Evolutionary conservation across 2,113 vertebrate species (phyloP), one percentile per base, ranked within the genome.

Genomic region (Peromyscus leucopus): DNA sequence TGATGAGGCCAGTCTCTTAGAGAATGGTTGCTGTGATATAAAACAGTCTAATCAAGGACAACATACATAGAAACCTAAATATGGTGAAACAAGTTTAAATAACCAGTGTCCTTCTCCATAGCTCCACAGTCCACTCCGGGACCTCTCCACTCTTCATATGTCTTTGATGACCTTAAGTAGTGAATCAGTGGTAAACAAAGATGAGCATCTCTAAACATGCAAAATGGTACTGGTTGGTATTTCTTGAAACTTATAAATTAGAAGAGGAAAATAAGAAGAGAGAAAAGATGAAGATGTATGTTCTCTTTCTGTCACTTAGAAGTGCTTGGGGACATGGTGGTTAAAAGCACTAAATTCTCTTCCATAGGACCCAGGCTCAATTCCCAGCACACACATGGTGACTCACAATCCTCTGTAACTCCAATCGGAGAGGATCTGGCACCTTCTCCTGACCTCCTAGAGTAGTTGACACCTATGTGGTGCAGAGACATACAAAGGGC

Each of bases 61-160:
- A 0, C 1, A 13, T 6, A 2, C 9, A 31, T 39, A n/a, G 57
- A n/a, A 51, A 76, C 1, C 21, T 76, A 65, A 31, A 42, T 12
- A 28, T 7, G 48, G 36, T 39, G 39, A 90, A 89, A 72, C 89
- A 36, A 10, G 31, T 65, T 91, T 90, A 33, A 4, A 42, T 21
- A 13, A 39, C 7, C 15, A 22, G 7, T 42, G 13, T 51, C 2
- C 0, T 33, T 82, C n/a, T 17, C 80, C 24, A 71, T 5, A 13
- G 87, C 17, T 22, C 4, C 2, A 72, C 0, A 31, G 24, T 48
- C 0, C 0, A 31, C 33, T 67, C 5, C 71, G 7, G 76, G 17
- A 2, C 31, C 0, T 36, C 2, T 71, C 0, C 1, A n/a, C 3
- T 61, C 28, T 8, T 75, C 24, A 67, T 78, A 17, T 82, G 55